Conservation (phyloP, 2,113 vertebrate species). For the Podilymbus podiceps region DNA sequence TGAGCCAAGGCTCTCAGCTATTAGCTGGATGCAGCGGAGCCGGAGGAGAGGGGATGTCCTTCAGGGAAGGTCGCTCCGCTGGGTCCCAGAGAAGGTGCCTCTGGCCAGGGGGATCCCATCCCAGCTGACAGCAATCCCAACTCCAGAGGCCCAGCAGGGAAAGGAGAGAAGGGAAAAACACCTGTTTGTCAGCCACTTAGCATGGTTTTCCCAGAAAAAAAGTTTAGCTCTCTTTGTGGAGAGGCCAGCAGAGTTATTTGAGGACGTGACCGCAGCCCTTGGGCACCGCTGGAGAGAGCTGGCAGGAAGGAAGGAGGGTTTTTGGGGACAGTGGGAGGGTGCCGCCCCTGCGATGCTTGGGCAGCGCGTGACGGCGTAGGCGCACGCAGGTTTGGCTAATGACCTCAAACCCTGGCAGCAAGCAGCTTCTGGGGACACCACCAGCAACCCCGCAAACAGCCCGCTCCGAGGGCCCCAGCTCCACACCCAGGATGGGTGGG, state of each 20-base stretch:
- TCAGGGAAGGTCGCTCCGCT: background rate
- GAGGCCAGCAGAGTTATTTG: background rate
- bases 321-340: background rate
- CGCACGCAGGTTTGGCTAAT: fast-evolving
- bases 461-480: fast-evolving
- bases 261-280: background rate
- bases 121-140: background rate
- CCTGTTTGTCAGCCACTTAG: background rate
- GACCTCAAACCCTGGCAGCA: fast-evolving
- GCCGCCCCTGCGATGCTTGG: background rate
- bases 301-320: background rate
- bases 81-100: background rate
- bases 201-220: background rate
- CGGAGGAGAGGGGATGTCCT: background rate
- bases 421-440: background rate
- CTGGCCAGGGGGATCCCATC: background rate
- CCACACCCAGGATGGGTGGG: background rate
- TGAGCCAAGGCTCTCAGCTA: background rate
- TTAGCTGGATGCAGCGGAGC: background rate
- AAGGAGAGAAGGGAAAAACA: background rate
- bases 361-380: fast-evolving
- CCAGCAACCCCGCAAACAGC: fast-evolving
- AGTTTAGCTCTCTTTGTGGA: background rate
- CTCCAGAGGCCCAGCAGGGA: fast-evolving
- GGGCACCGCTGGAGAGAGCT: background rate